Conservation (phyloP, 2,797 vertebrate species). For the Hylomyscus alleni region DNA sequence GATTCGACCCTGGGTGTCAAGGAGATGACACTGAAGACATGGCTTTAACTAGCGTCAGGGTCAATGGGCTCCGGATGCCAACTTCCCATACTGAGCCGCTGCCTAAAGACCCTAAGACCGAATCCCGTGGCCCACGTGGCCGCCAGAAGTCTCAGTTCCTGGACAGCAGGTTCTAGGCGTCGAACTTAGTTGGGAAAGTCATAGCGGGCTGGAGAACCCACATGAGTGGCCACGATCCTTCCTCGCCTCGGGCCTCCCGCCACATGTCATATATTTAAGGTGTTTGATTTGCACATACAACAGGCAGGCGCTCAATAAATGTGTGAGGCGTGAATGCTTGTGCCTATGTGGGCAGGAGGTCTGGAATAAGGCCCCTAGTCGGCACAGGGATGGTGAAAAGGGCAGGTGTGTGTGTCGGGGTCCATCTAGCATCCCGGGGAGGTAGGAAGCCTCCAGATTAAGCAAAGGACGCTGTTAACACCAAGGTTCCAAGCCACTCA, state of each 20-base stretch:
- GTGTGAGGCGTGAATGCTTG: background rate
- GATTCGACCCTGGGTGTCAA: background rate
- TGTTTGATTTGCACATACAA: background rate
- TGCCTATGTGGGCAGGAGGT: background rate
- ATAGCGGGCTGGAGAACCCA: background rate
- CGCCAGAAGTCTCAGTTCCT: background rate
- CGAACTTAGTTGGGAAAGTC: background rate
- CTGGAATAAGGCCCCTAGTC: background rate
- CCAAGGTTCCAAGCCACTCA: background rate
- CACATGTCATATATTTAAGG: background rate
- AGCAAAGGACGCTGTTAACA: background rate
- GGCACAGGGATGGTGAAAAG: background rate
- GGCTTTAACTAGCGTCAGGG: background rate
- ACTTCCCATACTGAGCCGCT: background rate
- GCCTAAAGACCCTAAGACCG: background rate
- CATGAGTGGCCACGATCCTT: background rate
- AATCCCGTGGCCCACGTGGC: constrained; percentile 42
- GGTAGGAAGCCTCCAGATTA: background rate
- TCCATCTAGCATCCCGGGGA: background rate
- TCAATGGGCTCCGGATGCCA: background rate
- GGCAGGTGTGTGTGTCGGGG: background rate
- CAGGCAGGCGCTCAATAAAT: background rate
- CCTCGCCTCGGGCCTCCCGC: background rate
- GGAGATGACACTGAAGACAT: background rate
- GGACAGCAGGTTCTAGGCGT: background rate